phyloP scores from a whole-genome alignment of 2,888 invertebrate genomes.

The Drepana falcataria region DNA sequence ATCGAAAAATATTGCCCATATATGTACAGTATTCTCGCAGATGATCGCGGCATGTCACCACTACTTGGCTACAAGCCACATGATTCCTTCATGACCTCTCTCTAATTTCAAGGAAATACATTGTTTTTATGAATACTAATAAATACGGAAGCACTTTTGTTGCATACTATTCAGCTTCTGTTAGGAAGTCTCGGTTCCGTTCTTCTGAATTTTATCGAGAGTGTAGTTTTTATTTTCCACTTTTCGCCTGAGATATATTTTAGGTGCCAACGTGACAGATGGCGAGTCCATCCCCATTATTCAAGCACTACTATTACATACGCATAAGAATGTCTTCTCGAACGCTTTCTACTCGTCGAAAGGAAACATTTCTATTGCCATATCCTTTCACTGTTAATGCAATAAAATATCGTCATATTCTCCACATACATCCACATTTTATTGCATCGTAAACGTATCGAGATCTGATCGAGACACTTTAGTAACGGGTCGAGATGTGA shows the following conservation, averaged over 20 bases:
- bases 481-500: not conserved
- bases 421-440: not conserved
- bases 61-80: not conserved
- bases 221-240: too few species aligned
- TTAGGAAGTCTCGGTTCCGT: too few species aligned
- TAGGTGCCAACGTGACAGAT: too few species aligned
- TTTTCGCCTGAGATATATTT: too few species aligned
- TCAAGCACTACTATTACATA: too few species aligned
- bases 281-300: too few species aligned
- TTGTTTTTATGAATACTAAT: not conserved
- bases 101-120: not conserved
- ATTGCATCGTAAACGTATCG: not conserved
- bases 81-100: not conserved
- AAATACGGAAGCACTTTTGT: not conserved
- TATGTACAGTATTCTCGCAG: not conserved
- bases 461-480: not conserved
- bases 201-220: too few species aligned
- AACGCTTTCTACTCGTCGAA: too few species aligned
- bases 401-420: not conserved
- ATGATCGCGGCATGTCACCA: not conserved
- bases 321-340: too few species aligned
- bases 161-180: too few species aligned
- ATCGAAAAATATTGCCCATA: not conserved
- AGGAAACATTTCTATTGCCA: not conserved
- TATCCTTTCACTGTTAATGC: not conserved